A percentile compares a stretch with the other conserved stretches of the same genome.
phyloP scores from a whole-genome alignment of 2,113 vertebrate genomes.

The Nerophis lumbriciformis region DNA sequence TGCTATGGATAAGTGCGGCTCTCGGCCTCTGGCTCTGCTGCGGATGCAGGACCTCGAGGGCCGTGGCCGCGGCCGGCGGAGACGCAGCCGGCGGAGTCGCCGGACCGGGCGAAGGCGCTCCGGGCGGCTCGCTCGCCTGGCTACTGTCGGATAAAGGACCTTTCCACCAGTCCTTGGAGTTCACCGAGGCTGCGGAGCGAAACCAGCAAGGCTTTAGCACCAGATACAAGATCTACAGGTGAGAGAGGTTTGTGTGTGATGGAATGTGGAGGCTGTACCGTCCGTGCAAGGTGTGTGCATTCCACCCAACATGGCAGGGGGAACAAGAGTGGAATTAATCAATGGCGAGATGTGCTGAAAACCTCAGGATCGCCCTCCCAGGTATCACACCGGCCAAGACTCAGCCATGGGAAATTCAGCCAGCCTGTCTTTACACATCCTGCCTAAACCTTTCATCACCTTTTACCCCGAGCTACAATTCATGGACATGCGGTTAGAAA shows the following conservation, averaged over 20 bases:
- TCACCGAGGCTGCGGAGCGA: constrained; percentile 74
- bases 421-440: constrained; percentile 1
- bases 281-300: neutral
- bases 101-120: constrained; percentile 68
- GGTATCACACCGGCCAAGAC: constrained; percentile 49
- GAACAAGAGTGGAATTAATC: constrained; percentile 38
- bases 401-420: constrained; percentile 14
- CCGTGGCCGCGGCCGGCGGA: neutral
- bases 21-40: constrained; percentile 82
- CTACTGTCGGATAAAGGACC: constrained; percentile 79
- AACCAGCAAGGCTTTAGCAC: constrained; percentile 76
- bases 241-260: constrained; percentile 19
- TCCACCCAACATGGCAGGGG: constrained; percentile 6
- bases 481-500: neutral
- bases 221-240: constrained; percentile 83
- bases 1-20: constrained; percentile 90
- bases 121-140: constrained; percentile 69
- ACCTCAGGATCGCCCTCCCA: constrained; percentile 29
- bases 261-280: neutral
- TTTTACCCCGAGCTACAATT: neutral
- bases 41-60: constrained; percentile 74
- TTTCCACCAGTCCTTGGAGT: constrained; percentile 75
- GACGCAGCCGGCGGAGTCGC: constrained; percentile 72
- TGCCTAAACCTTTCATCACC: neutral
- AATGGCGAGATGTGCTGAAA: constrained; percentile 23